Base-by-base conservation (phyloP, 2,797 vertebrate species). In the Characodon lateralis region DNA sequence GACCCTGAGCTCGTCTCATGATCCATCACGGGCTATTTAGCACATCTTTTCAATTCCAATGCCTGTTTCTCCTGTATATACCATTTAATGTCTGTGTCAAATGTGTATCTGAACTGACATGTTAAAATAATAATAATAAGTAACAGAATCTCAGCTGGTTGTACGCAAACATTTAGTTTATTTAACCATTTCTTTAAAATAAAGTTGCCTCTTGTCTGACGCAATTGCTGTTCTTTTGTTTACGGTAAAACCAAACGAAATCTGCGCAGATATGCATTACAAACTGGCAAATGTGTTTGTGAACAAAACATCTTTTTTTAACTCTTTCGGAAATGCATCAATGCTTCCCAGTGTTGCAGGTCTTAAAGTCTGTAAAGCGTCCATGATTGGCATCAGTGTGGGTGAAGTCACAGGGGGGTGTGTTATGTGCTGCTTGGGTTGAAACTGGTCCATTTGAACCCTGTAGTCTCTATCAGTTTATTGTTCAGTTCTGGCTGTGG, bases 401-500 rank as follows among this genome's bases (percentile, higher is more conserved):
- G 83, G 58, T 84, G 84, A 87, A 83, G 78, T 79, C 90, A 89
- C 74, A 78, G 89, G 78, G 78, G 85, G 83, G 80, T 77, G 74
- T 78, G 78, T 84, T 86, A 90, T 91, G 84, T 88, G 74, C 84
- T 88, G 81, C 79, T 88, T 87, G 85, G 88, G 85, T 88, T 91
- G 88, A 90, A 80, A 82, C 92, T 81, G 88, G 90, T 92, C 92
- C 86, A 90, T 92, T 93, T 93, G 92, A 95, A 95, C 93, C 88
- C 90, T 78, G 84, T 87, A 85, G 89, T 93, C 93, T 94, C 92
- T 92, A 89, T 94, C 85, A 87, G 89, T 91, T 92, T 92, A 95
- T 96, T 96, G 96, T 96, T 95, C 84, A 48, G 84, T 84, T 78
- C 80, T 87, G 85, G 90, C 93, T 83, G 88, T 85, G 79, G 89